Percentiles rank a stretch among this genome's conserved stretches.
Conservation (phyloP, 2,113 vertebrate genomes). For the Ptilorrhoa leucosticta region DNA sequence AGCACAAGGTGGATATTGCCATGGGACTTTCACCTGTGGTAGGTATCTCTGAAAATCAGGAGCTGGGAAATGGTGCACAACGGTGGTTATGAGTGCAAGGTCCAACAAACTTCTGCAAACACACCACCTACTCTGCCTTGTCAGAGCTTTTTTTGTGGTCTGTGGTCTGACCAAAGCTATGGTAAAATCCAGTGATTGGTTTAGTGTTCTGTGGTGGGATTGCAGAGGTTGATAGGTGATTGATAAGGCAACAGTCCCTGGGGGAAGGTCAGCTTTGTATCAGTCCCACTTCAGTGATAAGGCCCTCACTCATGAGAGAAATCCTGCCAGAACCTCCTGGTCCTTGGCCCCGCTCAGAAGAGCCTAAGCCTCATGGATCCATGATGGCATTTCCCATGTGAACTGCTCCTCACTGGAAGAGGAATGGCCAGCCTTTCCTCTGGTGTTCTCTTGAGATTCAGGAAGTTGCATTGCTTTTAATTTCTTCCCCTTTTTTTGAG, state of each 20-base stretch:
- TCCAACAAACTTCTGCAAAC: fast-evolving
- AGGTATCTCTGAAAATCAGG: neutral
- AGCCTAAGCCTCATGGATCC: fast-evolving
- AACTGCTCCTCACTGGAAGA: neutral
- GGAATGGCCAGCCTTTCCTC: neutral
- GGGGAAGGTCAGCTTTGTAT: neutral
- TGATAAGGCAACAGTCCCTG: neutral
- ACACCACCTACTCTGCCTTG: neutral
- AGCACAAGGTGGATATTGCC: neutral
- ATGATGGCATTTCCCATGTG: neutral
- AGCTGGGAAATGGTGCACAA: neutral
- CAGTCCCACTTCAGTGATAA: neutral
- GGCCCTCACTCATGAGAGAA: neutral
- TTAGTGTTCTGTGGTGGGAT: neutral
- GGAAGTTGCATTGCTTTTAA: neutral
- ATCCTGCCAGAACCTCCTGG: neutral
- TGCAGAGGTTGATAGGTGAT: fast-evolving
- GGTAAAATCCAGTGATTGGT: neutral
- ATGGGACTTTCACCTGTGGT: neutral
- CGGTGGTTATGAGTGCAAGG: fast-evolving
- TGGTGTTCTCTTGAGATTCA: neutral
- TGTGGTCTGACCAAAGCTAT: neutral
- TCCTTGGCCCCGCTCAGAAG: fast-evolving
- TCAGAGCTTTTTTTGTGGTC: neutral
- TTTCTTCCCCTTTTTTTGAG: neutral